Evolutionary conservation across 2,888 invertebrate species (phyloP).

Genomic region (Gryllus longicercus): DNA sequence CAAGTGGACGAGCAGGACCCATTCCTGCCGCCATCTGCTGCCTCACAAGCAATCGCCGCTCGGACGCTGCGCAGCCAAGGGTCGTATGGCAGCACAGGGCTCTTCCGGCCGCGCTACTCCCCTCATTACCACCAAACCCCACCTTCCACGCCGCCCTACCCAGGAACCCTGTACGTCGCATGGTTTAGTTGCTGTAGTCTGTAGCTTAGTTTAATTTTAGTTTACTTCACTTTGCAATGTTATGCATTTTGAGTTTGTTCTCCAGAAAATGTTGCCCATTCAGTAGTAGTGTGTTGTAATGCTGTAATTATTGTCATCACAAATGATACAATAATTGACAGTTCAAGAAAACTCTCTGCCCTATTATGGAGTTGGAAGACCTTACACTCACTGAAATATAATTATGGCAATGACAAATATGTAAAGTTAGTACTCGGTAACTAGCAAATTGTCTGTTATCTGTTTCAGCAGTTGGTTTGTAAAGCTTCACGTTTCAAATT

Average conservation of each 20-base stretch:
- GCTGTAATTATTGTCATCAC: too few relatives aligned
- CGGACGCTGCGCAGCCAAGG: conserved; percentile 66
- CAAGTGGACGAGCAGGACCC: conserved; percentile 84
- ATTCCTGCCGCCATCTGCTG: conserved; percentile 61
- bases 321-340: too few relatives aligned
- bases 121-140: conserved; percentile 38
- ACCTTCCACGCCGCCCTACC: conserved; percentile 41
- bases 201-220: background rate
- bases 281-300: too few relatives aligned
- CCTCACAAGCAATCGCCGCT: conserved; percentile 59
- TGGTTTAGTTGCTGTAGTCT: conserved; percentile 30
- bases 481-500: too few relatives aligned
- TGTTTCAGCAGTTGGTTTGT: too few relatives aligned
- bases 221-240: background rate
- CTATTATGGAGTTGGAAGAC: too few relatives aligned
- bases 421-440: too few relatives aligned
- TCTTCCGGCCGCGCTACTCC: conserved; percentile 38
- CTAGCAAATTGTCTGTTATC: too few relatives aligned
- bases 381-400: too few relatives aligned
- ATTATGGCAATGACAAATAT: too few relatives aligned
- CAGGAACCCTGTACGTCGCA: conserved; percentile 40
- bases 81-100: conserved; percentile 58
- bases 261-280: too few relatives aligned
- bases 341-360: too few relatives aligned
- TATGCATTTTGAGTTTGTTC: background rate